Evolutionary conservation across 2,888 invertebrate species (phyloP).

Genomic region (Drosophila atripex): DNA sequence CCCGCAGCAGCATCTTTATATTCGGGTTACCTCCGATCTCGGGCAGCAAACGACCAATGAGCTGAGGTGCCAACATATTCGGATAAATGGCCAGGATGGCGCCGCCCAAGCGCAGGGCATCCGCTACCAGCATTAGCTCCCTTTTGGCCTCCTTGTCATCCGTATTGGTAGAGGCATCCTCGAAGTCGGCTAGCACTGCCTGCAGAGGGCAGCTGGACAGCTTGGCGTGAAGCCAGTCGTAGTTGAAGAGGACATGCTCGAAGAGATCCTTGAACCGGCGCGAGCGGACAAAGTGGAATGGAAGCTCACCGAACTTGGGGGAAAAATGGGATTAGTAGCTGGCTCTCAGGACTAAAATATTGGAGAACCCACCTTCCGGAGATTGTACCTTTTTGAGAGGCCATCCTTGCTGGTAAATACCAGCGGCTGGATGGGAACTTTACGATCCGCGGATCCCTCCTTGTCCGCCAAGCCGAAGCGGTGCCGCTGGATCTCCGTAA

Average conservation of each 20-base stretch:
- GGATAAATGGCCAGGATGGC: conserved; percentile 96
- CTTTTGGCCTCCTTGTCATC: conserved; percentile 90
- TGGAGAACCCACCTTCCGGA: conserved; percentile 89
- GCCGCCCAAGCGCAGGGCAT: conserved; percentile 96
- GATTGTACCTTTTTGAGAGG: conserved; percentile 94
- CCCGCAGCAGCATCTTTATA: conserved; percentile 93
- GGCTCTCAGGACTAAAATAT: too few species aligned
- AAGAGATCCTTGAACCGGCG: conserved; percentile 95
- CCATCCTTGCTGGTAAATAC: conserved; percentile 96
- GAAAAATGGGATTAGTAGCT: not conserved
- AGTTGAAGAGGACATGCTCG: conserved; percentile 97
- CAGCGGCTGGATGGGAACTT: conserved; percentile 96
- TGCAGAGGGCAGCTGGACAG: conserved; percentile 97
- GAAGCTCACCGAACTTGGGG: conserved; percentile 95
- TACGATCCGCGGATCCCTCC: conserved; percentile 95
- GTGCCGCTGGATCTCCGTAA: conserved; percentile 97
- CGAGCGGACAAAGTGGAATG: conserved; percentile 96
- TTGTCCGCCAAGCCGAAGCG: conserved; percentile 88
- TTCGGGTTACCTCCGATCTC: conserved; percentile 93
- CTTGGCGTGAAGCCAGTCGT: conserved; percentile 98
- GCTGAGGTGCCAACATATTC: conserved; percentile 97
- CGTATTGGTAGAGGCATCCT: conserved; percentile 93
- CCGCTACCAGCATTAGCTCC: conserved; percentile 96
- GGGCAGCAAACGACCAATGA: conserved; percentile 95
- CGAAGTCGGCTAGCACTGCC: conserved; percentile 96